Evolutionary conservation across 2,888 invertebrate genomes (phyloP), one percentile per base, ranked within the genome.

Genomic region (Pterobdella sp.): DNA sequence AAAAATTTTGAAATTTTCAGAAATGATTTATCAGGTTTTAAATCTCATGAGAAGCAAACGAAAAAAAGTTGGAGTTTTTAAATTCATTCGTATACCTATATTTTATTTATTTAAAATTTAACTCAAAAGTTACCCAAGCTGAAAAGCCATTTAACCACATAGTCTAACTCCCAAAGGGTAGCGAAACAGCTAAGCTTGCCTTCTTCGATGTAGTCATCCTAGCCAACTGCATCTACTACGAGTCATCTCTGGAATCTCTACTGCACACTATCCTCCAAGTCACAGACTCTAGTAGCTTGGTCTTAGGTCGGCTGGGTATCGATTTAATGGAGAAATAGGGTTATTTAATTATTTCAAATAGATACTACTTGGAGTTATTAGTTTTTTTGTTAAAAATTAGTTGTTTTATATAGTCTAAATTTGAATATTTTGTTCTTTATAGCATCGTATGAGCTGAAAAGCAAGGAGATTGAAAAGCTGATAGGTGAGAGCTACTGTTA

Each of bases 381-480:
- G n/a, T n/a, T n/a, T n/a, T n/a, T n/a, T n/a, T n/a, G n/a, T 42
- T 42, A 42, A 42, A 42, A 63, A 63, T 7, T 29, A 63, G 7
- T 29, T 18, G 26, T 29, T 14, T 29, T 29, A 14, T 26, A 63
- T 18, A 26, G n/a, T 63, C 7, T 7, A 63, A 63, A 63, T 14
- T 34, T 2, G 0, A 35, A 3, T n/a, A 31, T 56, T 35, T 87
- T 88, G n/a, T 85, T 85, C 77, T 86, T 89, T 68, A 85, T 89
- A 77, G 83, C 90, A 75, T 87, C 88, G 74, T 90, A 90, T 84
- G 90, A 90, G 83, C 82, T 89, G 77, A 84, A 90, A 79, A 88
- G 89, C 76, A 31, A 31, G 10, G 75, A 74, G n/a, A 76, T 76
- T n/a, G 31, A 63, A 26, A 49, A 60, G 22, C 65, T 76, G 18